Evolutionary conservation across 2,113 vertebrate genomes (phyloP).

Genomic region (Mixornis gularis): DNA sequence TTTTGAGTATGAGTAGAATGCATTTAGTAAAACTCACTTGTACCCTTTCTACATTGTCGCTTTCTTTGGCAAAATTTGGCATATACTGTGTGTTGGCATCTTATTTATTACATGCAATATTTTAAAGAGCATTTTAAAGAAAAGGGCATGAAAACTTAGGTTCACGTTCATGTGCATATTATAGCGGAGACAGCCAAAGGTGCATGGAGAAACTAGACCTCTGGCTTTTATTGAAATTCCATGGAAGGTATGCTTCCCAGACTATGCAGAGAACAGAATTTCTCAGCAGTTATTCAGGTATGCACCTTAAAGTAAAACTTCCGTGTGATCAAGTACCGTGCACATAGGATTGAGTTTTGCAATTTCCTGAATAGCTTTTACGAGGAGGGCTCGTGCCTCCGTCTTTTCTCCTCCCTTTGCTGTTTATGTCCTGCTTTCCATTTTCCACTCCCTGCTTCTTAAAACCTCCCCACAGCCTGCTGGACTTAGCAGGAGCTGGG

Average conservation of each 20-base stretch:
- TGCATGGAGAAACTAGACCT: background rate
- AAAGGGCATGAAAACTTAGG: background rate
- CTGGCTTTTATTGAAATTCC: background rate
- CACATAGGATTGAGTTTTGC: background rate
- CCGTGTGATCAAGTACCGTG: background rate
- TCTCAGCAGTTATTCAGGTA: background rate
- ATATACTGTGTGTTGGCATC: background rate
- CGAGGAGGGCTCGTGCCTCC: background rate
- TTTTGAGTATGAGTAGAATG: background rate
- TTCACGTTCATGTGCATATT: background rate
- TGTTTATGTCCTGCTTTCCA: background rate
- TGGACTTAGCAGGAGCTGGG: constrained; percentile 30
- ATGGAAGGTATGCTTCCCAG: background rate
- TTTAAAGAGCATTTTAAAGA: background rate
- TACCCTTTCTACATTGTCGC: background rate
- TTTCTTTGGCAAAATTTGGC: constrained; percentile 2
- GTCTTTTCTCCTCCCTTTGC: background rate
- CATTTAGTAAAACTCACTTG: background rate
- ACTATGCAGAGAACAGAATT: background rate
- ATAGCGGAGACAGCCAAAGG: background rate
- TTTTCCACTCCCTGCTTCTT: background rate
- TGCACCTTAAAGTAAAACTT: constrained; percentile 23
- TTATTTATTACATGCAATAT: constrained; percentile 5
- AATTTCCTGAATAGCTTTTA: constrained; percentile 35
- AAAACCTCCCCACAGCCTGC: background rate